These are phyloP conservation scores for Galemys pyrenaicus DNA, from an alignment of 2,113 vertebrate species.

Conservation along the genomic window DNA sequence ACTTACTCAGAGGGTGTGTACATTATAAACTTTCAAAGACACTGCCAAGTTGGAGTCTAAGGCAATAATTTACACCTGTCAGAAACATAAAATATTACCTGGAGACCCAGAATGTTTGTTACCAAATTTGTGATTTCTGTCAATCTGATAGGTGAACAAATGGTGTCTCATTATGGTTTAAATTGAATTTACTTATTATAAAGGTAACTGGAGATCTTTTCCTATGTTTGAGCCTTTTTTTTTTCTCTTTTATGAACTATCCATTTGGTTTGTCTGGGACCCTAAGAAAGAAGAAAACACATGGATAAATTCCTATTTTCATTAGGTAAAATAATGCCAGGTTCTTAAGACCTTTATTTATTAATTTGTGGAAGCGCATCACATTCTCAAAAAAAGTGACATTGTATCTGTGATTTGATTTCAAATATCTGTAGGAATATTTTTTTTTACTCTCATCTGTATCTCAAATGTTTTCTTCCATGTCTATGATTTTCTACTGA, in stretches of 20 bases:
- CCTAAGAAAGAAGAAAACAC: not conserved
- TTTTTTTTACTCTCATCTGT: not conserved
- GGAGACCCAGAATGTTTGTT: not conserved
- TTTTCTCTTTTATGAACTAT: not conserved
- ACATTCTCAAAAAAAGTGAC: not conserved
- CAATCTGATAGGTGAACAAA: not conserved
- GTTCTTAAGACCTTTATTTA: not conserved
- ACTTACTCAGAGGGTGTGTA: not conserved
- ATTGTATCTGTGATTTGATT: not conserved
- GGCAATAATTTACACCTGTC: not conserved
- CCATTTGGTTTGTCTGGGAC: not conserved
- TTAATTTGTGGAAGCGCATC: not conserved
- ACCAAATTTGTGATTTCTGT: not conserved
- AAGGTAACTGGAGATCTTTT: not conserved
- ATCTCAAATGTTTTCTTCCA: slow-evolving; percentile 22
- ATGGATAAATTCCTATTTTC: not conserved
- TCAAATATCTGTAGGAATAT: not conserved
- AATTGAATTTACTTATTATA: not conserved
- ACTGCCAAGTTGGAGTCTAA: not conserved
- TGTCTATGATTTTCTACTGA: not conserved
- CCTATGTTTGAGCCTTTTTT: not conserved
- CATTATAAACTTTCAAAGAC: not conserved
- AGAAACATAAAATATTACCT: not conserved
- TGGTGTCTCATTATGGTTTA: not conserved
- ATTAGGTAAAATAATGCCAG: not conserved